Conservation (phyloP, 2,797 vertebrate genomes). For the Micrastur ruficollis region DNA sequence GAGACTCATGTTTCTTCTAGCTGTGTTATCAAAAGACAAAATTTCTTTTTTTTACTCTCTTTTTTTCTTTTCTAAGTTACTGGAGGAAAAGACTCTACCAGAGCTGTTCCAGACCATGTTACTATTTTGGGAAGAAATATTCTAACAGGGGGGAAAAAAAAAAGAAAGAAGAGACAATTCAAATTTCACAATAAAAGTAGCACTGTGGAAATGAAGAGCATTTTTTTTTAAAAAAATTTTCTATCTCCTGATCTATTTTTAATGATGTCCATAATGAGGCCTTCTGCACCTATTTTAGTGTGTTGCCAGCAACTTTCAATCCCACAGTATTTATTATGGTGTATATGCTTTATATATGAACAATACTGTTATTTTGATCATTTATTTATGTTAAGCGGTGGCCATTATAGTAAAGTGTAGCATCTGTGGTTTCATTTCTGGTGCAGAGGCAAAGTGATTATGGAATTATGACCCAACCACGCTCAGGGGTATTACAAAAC, state of each 20-base stretch:
- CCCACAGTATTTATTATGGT: background rate
- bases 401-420: conserved; percentile 48
- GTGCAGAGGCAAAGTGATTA: conserved; percentile 67
- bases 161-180: background rate
- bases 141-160: background rate
- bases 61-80: background rate
- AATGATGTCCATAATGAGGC: background rate
- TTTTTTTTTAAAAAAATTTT: background rate
- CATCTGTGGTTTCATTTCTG: conserved; percentile 72
- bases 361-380: conserved; percentile 62
- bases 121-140: background rate
- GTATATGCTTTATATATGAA: conserved; percentile 38
- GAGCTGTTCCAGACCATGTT: background rate
- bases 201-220: background rate
- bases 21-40: background rate
- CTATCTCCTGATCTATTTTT: background rate
- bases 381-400: conserved; percentile 69
- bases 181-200: background rate
- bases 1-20: background rate
- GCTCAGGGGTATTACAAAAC: conserved; percentile 70
- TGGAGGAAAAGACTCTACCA: background rate
- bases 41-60: accelerated
- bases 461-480: conserved; percentile 46
- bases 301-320: background rate
- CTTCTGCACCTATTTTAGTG: background rate